Conservation (phyloP, 2,888 invertebrate genomes). For the Acanthoscelides obtectus region DNA sequence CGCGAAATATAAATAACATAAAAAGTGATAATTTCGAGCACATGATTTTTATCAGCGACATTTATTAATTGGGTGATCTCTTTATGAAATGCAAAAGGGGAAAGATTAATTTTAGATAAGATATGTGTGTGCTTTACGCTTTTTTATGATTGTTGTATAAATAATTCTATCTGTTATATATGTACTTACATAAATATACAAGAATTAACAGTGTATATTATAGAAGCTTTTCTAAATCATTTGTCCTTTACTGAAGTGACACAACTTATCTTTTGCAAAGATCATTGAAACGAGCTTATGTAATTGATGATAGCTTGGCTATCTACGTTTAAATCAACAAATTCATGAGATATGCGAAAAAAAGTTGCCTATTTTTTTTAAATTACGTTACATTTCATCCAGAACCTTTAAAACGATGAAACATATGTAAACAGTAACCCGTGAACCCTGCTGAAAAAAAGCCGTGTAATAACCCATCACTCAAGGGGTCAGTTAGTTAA, state of each 20-base stretch:
- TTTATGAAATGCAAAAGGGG: not conserved
- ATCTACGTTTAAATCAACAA: not conserved
- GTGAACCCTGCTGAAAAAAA: too few species aligned
- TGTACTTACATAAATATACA: not conserved
- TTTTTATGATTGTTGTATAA: not conserved
- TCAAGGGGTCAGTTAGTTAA: too few species aligned
- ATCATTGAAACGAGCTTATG: not conserved
- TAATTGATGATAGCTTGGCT: not conserved
- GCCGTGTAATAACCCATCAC: too few species aligned
- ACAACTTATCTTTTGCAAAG: not conserved
- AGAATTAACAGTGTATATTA: not conserved
- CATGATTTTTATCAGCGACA: not conserved
- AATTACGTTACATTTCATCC: not conserved
- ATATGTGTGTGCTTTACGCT: not conserved
- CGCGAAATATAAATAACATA: not conserved
- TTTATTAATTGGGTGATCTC: not conserved
- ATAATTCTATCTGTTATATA: not conserved
- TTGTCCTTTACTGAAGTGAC: not conserved
- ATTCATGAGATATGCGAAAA: not conserved
- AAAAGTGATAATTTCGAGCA: not conserved
- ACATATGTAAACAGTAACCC: too few species aligned
- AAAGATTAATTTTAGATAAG: not conserved
- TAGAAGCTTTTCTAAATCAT: not conserved
- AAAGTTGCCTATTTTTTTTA: not conserved
- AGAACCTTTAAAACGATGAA: too few species aligned